Base-by-base conservation (phyloP, 1,140 invertebrate genomes). In the Papilio polyxenes region DNA sequence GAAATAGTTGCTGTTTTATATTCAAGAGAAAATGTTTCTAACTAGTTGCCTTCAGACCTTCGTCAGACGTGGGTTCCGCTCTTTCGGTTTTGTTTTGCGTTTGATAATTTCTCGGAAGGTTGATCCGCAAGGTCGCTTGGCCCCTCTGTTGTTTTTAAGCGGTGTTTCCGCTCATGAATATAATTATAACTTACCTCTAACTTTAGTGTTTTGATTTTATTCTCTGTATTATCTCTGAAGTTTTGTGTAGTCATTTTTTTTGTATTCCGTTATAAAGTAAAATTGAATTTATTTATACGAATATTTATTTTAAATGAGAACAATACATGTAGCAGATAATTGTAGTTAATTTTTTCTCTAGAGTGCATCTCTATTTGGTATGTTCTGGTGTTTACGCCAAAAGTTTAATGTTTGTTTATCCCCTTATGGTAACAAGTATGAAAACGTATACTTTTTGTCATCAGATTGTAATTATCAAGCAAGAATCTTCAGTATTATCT, bases 61-160 rank as follows among this genome's bases (percentile, higher is more conserved):
- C 77, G 56, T 62, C 53, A 79, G 62, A 79, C 37, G 53, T 79
- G 77, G 77, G 31, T 78, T 78, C 10, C 75, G 20, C 49, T 79
- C 23, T 79, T 79, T 79, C 53, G 17, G 51, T 79, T 59, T 79
- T 79, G 37, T 75, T 79, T 79, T 79, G 75, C 37, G 31, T 44
- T 59, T 59, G 15, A 62, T 40, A 62, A 79, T 79, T 79, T 79
- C 77, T 79, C 56, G 77, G 77, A 79, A 79, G 77, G 53, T 79
- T 79, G 77, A 5, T 9, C 31, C 11, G 37, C 77, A 79, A 62
- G 77, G 53, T 62, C 77, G 20, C 37, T 59, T 56, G 20, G 51
- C 31, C 53, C 51, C 31, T 40, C 31, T 59, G 76, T 62, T 62
- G 44, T 15, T 48, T 53, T 53, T 31, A 49, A 13, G 20, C 11